Evolutionary conservation across 2,113 vertebrate genomes (phyloP).

Genomic region (Silurus asotus): DNA sequence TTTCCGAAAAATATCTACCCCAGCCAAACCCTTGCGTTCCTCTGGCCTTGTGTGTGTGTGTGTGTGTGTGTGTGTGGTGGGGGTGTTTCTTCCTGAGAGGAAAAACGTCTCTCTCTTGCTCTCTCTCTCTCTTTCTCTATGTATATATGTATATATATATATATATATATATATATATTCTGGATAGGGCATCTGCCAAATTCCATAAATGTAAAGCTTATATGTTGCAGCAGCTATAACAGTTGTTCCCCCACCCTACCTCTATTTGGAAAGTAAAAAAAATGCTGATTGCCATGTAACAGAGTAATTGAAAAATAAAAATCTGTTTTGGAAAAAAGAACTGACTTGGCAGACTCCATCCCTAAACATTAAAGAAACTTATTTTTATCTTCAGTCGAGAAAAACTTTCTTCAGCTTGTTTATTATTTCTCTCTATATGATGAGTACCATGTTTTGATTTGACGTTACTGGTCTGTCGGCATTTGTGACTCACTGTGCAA

Average conservation of each 20-base stretch:
- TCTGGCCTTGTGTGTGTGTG: not conserved
- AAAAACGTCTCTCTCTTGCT: too few relatives aligned
- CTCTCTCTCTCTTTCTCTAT: too few relatives aligned
- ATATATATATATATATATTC: too few relatives aligned
- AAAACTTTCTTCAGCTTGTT: not conserved
- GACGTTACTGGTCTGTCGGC: not conserved
- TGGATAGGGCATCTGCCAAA: too few relatives aligned
- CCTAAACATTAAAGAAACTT: not conserved
- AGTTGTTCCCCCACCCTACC: not conserved
- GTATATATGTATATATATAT: too few relatives aligned
- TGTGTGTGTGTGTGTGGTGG: not conserved
- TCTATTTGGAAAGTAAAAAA: not conserved
- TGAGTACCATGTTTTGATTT: not conserved
- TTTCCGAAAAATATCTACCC: constrained; percentile 35
- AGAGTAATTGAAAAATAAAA: not conserved
- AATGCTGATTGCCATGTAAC: not conserved
- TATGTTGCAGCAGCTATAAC: not conserved
- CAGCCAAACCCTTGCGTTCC: constrained; percentile 6
- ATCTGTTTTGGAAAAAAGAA: not conserved
- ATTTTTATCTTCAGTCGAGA: not conserved
- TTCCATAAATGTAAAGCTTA: too few relatives aligned
- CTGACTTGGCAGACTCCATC: not conserved
- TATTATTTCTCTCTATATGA: not conserved
- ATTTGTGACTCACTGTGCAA: not conserved
- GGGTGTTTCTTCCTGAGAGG: too few relatives aligned